phyloP scores from a whole-genome alignment of 2,113 vertebrate genomes.

The Mirza zaza region DNA sequence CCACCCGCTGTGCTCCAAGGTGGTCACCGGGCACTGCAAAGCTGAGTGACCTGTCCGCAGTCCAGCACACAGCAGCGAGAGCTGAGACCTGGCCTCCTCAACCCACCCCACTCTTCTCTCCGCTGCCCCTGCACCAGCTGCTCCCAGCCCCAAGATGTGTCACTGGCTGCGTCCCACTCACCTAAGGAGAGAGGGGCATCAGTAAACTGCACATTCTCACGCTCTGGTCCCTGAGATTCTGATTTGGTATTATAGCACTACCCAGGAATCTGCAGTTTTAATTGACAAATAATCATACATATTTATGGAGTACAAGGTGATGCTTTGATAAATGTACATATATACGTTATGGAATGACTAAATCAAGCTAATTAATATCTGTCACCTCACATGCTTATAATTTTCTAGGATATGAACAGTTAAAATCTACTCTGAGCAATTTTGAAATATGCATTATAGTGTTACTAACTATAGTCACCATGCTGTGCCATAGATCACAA shows the following conservation, averaged over 20 bases:
- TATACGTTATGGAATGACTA: neutral
- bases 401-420: neutral
- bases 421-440: neutral
- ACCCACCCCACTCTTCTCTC: neutral
- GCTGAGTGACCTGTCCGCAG: neutral
- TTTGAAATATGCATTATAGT: neutral
- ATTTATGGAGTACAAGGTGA: neutral
- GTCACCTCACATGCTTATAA: neutral
- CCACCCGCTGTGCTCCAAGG: neutral
- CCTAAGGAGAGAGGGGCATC: neutral
- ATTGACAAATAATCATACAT: neutral
- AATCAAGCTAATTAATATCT: neutral
- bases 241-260: neutral
- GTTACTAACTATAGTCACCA: neutral
- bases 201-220: neutral
- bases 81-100: neutral
- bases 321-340: neutral
- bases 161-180: neutral
- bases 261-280: neutral
- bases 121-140: neutral
- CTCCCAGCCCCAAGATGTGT: neutral
- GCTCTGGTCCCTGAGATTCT: neutral
- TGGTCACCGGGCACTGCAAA: neutral
- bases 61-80: neutral
- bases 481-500: neutral